Base-by-base conservation (phyloP, 1,140 invertebrate genomes). In the Brachionus rubens region DNA sequence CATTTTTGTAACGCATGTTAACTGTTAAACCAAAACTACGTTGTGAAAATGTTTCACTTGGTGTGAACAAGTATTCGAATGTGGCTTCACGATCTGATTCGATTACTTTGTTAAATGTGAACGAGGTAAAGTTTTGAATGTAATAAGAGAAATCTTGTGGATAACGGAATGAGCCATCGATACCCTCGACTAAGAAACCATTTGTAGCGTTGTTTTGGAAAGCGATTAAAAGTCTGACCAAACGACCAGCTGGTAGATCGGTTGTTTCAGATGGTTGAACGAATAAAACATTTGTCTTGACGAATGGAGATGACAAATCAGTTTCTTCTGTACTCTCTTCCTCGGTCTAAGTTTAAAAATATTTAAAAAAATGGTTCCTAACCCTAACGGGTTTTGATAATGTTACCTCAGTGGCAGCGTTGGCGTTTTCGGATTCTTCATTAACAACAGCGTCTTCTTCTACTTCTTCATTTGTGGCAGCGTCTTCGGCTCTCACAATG, bases 131-230 rank as follows among this genome's bases (percentile, higher is more conserved):
- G 86, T 98, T 98, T 84, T 98, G 96, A 80, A 99, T 96, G 82
- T 94, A 92, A 83, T 95, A 99, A 79, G 90, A 94, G 86, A 94
- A 98, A 84, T 99, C 96, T 90, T 97, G 93, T 19, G 96, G 94
- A 82, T 98, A 99, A 80, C 96, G 89, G 88, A 99, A 96, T 0
- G 96, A 97, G 0, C 95, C 94, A 81, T 98, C 96, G 80, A 98
- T 87, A 2, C 90, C 90, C 82, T 98, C 94, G 7, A 99, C 88
- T 12, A 92, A 86, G 80, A 98, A 96, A 78, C 96, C 92, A 67
- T 85, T 83, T 77, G 90, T 87, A 41, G 95, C 96, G 82, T 93
- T 94, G 85, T 99, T 99, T 14, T 89, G 90, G 83, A 99, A 97
- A 43, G 96, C 95, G 79, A 99, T 92, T 1, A 99, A 86, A 81